Base-by-base conservation (phyloP, 2,113 vertebrate species). In the Archocentrus centrarchus region DNA sequence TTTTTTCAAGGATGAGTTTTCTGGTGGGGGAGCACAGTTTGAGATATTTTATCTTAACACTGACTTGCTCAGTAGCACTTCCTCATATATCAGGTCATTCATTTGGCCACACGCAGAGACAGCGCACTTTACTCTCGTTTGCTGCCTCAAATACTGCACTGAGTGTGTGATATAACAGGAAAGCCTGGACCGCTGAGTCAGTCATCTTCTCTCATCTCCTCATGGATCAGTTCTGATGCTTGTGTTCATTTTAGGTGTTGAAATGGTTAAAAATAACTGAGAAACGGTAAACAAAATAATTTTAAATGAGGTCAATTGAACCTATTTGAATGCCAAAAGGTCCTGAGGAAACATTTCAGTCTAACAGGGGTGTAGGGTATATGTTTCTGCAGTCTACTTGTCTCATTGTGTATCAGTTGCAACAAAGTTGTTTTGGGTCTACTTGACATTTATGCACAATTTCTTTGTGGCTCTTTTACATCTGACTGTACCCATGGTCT, bases 61-160 rank as follows among this genome's bases (percentile, higher is more conserved):
- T 2, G 41, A 27, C 24, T 47, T 27, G 22, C 44, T 27, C 0
- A 0, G 39, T 27, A n/a, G 63, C 39, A 10, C n/a, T 44, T 66
- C 15, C 63, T 0, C 13, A 44, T 27, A 27, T 27, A 27, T 27
- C 27, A 27, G 27, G 27, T 27, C 27, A 27, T 27, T 27, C 3
- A 27, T n/a, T 44, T 66, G 41, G 11, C 1, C 1, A 0, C 22
- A 68, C 7, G 20, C 41, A 44, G n/a, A 5, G 13, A 44, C 15
- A 44, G 8, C 39, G 15, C 13, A 17, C 14, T 3, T 47, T 13
- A 47, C 44, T 14, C 24, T 66, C 20, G 20, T 58, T 13, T 6
- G 22, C n/a, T 2, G 4, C 4, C 5, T 44, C 24, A 39, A 68
- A 0, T 22, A 0, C 44, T 41, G 39, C n/a, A 66, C 24, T 44